Conservation (phyloP, 1,140 invertebrate genomes). For the Drusus annulatus region DNA sequence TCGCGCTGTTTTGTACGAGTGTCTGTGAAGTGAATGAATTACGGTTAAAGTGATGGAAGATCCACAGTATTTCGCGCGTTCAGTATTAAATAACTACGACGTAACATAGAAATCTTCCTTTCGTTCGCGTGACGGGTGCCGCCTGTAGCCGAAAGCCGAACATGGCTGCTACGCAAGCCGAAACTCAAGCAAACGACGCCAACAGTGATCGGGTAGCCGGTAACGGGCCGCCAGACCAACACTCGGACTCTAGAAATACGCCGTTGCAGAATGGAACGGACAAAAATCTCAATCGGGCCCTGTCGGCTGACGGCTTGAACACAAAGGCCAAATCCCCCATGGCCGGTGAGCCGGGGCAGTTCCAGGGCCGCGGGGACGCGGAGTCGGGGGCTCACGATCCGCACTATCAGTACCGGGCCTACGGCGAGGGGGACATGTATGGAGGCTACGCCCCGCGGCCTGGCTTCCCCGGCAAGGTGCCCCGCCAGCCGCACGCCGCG, state of each 20-base stretch:
- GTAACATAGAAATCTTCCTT: conserved; percentile 67
- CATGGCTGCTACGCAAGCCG: conserved; percentile 78
- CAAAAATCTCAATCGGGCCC: conserved; percentile 67
- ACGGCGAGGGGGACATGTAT: conserved; percentile 67
- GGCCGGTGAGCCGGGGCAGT: conserved; percentile 68
- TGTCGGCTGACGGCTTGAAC: conserved; percentile 70
- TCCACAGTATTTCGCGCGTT: conserved; percentile 63
- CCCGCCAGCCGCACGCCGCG: conserved; percentile 15
- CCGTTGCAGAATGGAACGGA: conserved; percentile 74
- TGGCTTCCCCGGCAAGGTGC: conserved; percentile 66
- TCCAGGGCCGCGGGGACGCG: conserved; percentile 61
- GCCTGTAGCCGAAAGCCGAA: conserved; percentile 72
- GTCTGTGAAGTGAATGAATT: conserved; percentile 71
- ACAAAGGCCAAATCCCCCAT: conserved; percentile 71
- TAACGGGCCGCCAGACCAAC: conserved; percentile 70
- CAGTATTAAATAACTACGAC: conserved; percentile 63
- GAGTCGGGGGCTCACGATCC: conserved; percentile 32
- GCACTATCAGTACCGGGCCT: conserved; percentile 63
- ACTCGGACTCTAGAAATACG: conserved; percentile 75
- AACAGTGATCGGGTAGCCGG: conserved; percentile 72
- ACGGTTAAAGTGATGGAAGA: conserved; percentile 71
- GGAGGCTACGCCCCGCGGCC: conserved; percentile 61
- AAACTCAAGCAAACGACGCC: conserved; percentile 76
- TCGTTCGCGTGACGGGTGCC: conserved; percentile 60
- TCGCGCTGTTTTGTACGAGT: conserved; percentile 66